Evolutionary conservation across 2,797 vertebrate species (phyloP).

Genomic region (Amblyopsis hoosieri): DNA sequence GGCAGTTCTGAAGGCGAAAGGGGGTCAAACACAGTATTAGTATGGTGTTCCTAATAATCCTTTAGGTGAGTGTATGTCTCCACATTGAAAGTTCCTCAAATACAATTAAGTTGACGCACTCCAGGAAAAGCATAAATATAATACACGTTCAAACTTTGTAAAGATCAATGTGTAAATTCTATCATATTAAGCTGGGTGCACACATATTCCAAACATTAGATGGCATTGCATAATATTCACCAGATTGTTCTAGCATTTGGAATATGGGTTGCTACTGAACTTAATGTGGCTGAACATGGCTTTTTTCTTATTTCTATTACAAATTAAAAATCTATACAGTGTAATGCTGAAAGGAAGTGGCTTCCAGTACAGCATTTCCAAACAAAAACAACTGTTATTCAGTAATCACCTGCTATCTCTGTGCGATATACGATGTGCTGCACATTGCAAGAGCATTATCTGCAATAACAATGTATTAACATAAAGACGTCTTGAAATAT

Average conservation of each 20-base stretch:
- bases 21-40: too few species aligned
- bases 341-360: too few species aligned
- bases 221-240: constrained; percentile 21
- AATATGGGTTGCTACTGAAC: constrained; percentile 38
- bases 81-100: constrained; percentile 18
- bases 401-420: too few species aligned
- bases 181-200: constrained; percentile 5
- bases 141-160: background rate
- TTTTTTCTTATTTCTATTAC: background rate
- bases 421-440: too few species aligned
- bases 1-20: too few species aligned
- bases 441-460: too few species aligned
- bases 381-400: too few species aligned
- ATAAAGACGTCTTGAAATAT: too few species aligned
- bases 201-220: constrained; percentile 26
- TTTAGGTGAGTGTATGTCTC: too few species aligned
- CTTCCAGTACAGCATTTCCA: too few species aligned
- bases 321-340: background rate
- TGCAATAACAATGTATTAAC: too few species aligned
- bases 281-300: constrained; percentile 50
- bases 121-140: background rate
- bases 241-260: constrained; percentile 51
- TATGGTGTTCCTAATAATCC: too few species aligned
- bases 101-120: constrained; percentile 11
- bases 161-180: constrained; percentile 7